Base-by-base conservation (phyloP, 2,888 invertebrate species). In the Aproaerema taeniolella region DNA sequence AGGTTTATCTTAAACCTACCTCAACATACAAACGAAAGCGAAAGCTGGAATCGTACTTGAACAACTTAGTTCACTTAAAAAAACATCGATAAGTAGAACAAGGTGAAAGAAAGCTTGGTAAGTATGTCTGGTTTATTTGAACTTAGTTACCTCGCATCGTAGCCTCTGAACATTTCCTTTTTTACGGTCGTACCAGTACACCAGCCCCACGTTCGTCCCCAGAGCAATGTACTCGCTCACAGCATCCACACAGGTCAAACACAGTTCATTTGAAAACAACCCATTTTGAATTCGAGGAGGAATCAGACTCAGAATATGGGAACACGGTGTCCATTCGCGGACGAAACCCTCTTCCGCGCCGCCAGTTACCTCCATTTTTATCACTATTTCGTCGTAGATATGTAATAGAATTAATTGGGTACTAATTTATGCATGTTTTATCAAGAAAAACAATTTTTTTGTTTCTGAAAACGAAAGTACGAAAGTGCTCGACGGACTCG, bases 121-220 rank as follows among this genome's bases (percentile, higher is more conserved):
- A 44, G 37, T 40, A 28, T 44, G 25, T 26, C 10, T 17, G 12
- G 30, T 31, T 39, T 40, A 42, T 42, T 43, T 43, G 5, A 17
- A 14, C 20, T 41, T 35, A 54, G 78, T 76, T 87, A 96, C 97
- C 90, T 95, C 95, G 58, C 94, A 92, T 65, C 92, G 87, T 1
- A 97, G 79, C 55, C 93, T 90, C 62, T 95, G 93, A 47, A 96
- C 87, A 52, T 92, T 91, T 36, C 91, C 92, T 29, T 90, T 92
- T 48, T 90, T 90, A 45, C 96, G 88, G 70, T 95, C 92, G 68
- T 92, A 96, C 93, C 96, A 95, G 70, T 95, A 97, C 15, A 96
- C 91, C 39, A 95, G 81, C 1, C 97, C 96, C 11, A 92, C 90
- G 77, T 95, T 95, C 1, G 94, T 95, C 1, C 96, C 97, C 39